Evolutionary conservation across 2,113 vertebrate genomes (phyloP), one percentile per base, ranked within the genome.

Genomic region (Apaloderma vittatum): DNA sequence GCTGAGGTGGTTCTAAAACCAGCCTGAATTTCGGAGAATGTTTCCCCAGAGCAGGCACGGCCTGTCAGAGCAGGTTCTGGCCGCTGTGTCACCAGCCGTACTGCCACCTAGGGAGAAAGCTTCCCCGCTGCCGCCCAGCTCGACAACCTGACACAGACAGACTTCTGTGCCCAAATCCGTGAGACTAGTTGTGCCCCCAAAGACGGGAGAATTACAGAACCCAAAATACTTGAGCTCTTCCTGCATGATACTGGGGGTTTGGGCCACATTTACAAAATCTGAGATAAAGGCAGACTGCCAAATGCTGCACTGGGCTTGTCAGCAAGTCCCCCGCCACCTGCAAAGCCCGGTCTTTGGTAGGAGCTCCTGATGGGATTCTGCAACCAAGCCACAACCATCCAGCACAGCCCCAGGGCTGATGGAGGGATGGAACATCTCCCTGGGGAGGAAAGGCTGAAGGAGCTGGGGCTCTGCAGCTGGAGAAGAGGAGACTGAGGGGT

Each of bases 81-180:
- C 49, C 17, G 15, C 26, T 27, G 70, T 63, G 43, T 21, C 62
- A 10, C 7, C 52, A 48, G 24, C 61, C 71, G 54, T 26, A 12
- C 65, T 77, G 92, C 71, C 94, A 94, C 27, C 92, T 95, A 86
- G 49, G 40, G 94, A 77, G 23, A 49, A 12, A 14, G 16, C n/a
- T 30, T 22, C 15, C 16, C 12, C 17, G 54, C 58, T 72, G n/a
- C 59, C 67, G 6, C 65, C 27, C 11, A 6, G 16, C 10, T 5
- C 34, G 80, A 48, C 15, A 59, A 79, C 6, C 11, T 1, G 36
- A 16, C 37, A 43, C 43, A 61, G 45, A 37, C 8, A 30, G 40
- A 32, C 27, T 49, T 45, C 52, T 22, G 24, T 3, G 22, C 9
- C 59, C 81, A 89, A 59, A 68, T 8, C 37, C 13, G n/a, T 12